Base-by-base conservation (phyloP, 2,888 invertebrate species). In the Choristoneura rosaceana region DNA sequence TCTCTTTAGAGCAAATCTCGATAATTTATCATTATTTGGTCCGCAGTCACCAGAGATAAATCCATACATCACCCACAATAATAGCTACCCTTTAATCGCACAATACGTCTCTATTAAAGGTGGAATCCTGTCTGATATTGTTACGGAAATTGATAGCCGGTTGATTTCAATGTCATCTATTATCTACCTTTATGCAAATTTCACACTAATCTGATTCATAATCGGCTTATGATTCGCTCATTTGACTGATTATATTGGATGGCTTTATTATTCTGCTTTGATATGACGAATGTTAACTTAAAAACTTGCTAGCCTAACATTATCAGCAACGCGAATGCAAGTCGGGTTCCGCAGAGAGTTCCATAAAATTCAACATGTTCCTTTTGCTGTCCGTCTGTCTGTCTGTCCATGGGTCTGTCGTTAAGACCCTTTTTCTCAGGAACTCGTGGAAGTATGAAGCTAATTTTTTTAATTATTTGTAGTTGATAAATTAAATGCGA, bases 101-200 rank as follows among this genome's bases (percentile, higher is more conserved):
- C 59, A n/a, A 38, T 38, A 5, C 38, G 14, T 59, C 59, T 38
- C 34, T 1, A 38, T 33, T 38, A 33, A 8, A 14, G 8, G 34
- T 25, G 9, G 5, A 55, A 12, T 25, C 59, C n/a, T 59, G 59
- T 12, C 34, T 34, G 59, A 59, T 34, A 59, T 34, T 12, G 38
- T 38, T 38, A 34, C n/a, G 59, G 59, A 59, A 59, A 63, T 45
- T 45, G 25, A 61, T 61, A 63, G 47, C 33, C 45, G 33, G 47
- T 63, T 63, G 63, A 45, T 41, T 45, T 9, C 4, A 45, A 63
- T n/a, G 43, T 1, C 12, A 2, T n/a, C 63, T 33, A 33, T n/a
- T 47, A 33, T 4, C 63, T 63, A 47, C 63, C 33, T 63, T 63
- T 63, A 63, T 63, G 63, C 63, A 33, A 63, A 62, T 62, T 43